Percentiles rank a stretch among this genome's conserved stretches.
phyloP scores from a whole-genome alignment of 2,113 vertebrate genomes.

The Neodontobutis hainanensis region DNA sequence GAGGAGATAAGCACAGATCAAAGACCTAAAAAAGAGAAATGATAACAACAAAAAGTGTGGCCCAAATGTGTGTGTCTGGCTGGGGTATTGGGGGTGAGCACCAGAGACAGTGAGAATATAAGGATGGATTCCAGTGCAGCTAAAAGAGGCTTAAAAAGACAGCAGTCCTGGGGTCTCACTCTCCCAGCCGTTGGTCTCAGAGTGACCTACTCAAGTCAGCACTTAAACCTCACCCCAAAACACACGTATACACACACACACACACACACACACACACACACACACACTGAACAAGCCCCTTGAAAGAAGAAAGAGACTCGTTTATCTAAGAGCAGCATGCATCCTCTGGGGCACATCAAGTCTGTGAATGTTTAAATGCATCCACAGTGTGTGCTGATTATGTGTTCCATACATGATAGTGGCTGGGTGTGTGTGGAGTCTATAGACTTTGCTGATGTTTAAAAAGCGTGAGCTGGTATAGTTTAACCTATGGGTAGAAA shows the following conservation, averaged over 20 bases:
- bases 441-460: neutral
- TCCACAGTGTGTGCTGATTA: neutral
- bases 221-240: slow-evolving; percentile 48
- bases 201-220: slow-evolving; percentile 63
- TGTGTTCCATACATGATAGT: slow-evolving; percentile 10
- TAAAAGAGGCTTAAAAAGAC: slow-evolving; percentile 66
- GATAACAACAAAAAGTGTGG: slow-evolving; percentile 13
- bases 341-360: slow-evolving; percentile 39
- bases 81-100: slow-evolving; percentile 2
- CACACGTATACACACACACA: slow-evolving; percentile 26
- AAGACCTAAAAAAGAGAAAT: slow-evolving; percentile 28
- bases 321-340: slow-evolving; percentile 68
- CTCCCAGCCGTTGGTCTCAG: slow-evolving; percentile 44
- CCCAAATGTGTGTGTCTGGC: slow-evolving; percentile 13
- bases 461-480: neutral
- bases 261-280: slow-evolving; percentile 32
- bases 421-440: neutral
- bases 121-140: slow-evolving; percentile 50
- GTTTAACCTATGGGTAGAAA: too few species aligned
- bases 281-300: slow-evolving; percentile 30
- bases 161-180: slow-evolving; percentile 44
- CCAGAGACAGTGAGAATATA: slow-evolving; percentile 26
- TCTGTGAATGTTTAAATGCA: slow-evolving; percentile 3
- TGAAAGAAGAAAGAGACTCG: slow-evolving; percentile 31
- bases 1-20: slow-evolving; percentile 54